Conservation (phyloP, 2,888 invertebrate species). For the Sycophila texana region DNA sequence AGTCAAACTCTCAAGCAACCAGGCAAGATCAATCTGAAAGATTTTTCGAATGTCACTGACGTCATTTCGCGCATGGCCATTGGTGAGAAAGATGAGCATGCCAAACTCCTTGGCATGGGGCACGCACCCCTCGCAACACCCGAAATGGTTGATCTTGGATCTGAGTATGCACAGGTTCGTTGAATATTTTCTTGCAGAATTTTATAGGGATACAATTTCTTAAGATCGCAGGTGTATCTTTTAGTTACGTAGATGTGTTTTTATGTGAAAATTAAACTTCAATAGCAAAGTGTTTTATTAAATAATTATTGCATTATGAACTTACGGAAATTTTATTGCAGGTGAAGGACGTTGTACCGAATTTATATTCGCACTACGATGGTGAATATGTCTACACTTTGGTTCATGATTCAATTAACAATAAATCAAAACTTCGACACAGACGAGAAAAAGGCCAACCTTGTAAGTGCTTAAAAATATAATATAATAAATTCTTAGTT, state of each 20-base stretch:
- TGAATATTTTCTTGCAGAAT: not conserved
- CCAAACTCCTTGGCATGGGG: slow-evolving; percentile 71
- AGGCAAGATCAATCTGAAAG: slow-evolving; percentile 92
- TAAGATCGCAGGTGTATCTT: no score
- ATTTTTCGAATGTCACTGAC: slow-evolving; percentile 92
- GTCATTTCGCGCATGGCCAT: slow-evolving; percentile 84
- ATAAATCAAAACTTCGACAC: slow-evolving; percentile 80
- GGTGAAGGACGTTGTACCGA: slow-evolving; percentile 80
- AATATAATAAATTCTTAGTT: no score
- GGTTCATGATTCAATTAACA: slow-evolving; percentile 81
- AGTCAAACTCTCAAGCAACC: slow-evolving; percentile 89
- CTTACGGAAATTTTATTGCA: slow-evolving; percentile 1
- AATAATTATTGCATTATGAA: not conserved
- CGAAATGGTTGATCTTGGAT: slow-evolving; percentile 85
- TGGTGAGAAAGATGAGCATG: slow-evolving; percentile 76
- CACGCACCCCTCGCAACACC: slow-evolving; percentile 86
- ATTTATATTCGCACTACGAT: slow-evolving; percentile 77
- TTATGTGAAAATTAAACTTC: not conserved
- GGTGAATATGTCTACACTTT: slow-evolving; percentile 83
- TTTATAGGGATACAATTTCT: no score
- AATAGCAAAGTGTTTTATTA: not conserved
- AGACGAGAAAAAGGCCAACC: slow-evolving; percentile 81
- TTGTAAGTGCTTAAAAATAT: slow-evolving; percentile 74
- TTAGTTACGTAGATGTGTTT: no score
- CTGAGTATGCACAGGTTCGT: slow-evolving; percentile 82